Conservation (phyloP, 2,113 vertebrate species). For the Ceyx margarethae region DNA sequence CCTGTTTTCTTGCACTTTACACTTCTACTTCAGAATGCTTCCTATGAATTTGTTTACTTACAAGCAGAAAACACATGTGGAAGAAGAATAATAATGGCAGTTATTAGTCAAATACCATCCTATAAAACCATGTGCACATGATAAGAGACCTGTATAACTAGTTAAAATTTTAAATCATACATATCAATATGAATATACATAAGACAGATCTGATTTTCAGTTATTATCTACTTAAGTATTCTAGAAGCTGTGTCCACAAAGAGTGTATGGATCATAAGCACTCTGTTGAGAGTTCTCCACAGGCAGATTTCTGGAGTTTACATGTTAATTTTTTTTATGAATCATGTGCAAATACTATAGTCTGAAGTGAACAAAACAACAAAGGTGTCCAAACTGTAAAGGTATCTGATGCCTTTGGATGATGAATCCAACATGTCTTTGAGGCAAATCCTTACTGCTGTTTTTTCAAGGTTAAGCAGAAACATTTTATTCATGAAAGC, state of each 20-base stretch:
- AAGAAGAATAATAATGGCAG: neutral
- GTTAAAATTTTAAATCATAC: neutral
- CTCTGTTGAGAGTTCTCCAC: neutral
- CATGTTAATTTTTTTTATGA: neutral
- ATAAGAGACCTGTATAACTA: neutral
- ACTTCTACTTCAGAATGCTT: neutral
- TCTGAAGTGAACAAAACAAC: neutral
- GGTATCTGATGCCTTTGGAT: neutral
- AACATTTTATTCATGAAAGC: constrained; percentile 51
- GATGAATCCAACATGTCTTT: constrained; percentile 11
- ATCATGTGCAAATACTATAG: neutral
- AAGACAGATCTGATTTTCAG: neutral
- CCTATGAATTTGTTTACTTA: neutral
- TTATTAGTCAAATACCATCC: neutral
- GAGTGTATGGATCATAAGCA: neutral
- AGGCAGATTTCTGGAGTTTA: neutral
- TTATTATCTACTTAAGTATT: neutral
- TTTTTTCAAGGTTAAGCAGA: constrained; percentile 48
- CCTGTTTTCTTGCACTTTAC: neutral
- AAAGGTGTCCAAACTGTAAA: neutral
- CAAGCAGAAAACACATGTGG: neutral
- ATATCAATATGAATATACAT: neutral
- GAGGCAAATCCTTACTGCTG: constrained; percentile 20
- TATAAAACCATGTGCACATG: neutral
- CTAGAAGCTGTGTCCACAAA: neutral